Base-by-base conservation (phyloP, 1,140 invertebrate species). In the Colletes gigas region DNA sequence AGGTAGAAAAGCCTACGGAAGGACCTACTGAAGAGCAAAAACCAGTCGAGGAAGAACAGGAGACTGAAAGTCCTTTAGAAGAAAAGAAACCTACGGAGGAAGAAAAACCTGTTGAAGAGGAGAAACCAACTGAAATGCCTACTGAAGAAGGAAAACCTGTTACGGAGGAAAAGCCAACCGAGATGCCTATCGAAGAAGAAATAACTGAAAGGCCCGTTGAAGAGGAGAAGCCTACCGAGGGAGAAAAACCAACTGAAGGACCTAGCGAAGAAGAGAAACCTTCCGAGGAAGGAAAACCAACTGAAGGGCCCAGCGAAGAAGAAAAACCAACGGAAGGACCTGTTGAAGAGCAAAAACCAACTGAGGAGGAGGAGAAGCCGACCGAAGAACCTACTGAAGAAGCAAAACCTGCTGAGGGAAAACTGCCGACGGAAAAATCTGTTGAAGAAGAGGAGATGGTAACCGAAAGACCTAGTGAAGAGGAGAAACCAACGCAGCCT, bases 161-260 rank as follows among this genome's bases (percentile, higher is more conserved):
- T 6, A 50, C 70, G 6, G 44, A 21, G 55, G 73, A 77, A 77
- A 68, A 19, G n/a, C n/a, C n/a, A 30, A 90, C 87, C 60, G 87
- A 88, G 14, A 86, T 88, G 66, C 82, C 87, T 62, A 87, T 83
- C 54, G 47, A 83, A 67, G 83, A 83, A 79, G 77, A 83, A 67
- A 59, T 10, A 62, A 21, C 21, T 39, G 6, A 4, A 4, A 21
- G 39, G 41, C 2, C 76, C 7, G 69, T 50, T 17, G 82, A 82
- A 75, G 77, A 47, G 30, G 82, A 82, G 63, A 66, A 69, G 65
- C 69, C 78, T 85, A 83, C 82, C 63, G 84, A 85, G 85, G 70
- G 44, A 63, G 5, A 57, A 19, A 12, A 7, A 55, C 69, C 78
- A 86, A 52, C 81, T 14, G 69, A 73, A 76, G 14, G 15, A 47